Base-by-base conservation (phyloP, 1,140 invertebrate genomes). In the Trissolcus basalis region DNA sequence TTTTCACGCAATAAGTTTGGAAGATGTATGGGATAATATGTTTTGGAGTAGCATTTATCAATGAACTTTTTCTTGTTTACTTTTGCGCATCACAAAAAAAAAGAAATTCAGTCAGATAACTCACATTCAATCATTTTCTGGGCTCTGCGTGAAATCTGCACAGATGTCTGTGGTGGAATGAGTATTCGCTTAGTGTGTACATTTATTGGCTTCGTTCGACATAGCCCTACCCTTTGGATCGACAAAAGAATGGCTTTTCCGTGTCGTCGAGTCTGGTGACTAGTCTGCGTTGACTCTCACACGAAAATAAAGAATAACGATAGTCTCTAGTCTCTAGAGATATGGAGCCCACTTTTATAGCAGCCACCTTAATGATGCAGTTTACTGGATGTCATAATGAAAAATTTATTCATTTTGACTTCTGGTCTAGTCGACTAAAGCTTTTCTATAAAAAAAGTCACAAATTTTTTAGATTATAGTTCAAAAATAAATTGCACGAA, bases 231-330 rank as follows among this genome's bases (percentile, higher is more conserved):
- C 72, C 68, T 78, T 63, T 53, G 43, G 53, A 71, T 81, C 77
- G 81, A 45, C 80, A 65, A 79, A 82, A 85, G 79, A 86, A 85
- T 86, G 84, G 82, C 82, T 84, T 86, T 86, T 86, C 78, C 84
- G 74, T 85, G 84, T 87, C 82, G 77, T 55, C 77, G 78, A 76
- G 80, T 69, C 77, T 77, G 72, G 70, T 69, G 79, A 80, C 74
- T 70, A 72, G 64, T 67, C 59, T 44, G 53, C 59, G 64, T 55
- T 64, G 61, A 74, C 63, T 74, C 55, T 45, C 54, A 59, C 47
- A 48, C 49, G 44, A 61, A 74, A 74, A 74, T 74, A 67, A 59
- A 74, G 63, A 74, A 67, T 74, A 74, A 74, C 71, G 70, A 67
- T 63, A 27, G 19, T 27, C 14, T 27, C 43, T 16, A 36, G 63